Conservation (phyloP, 2,797 vertebrate genomes). For the Dermochelys coriacea region DNA sequence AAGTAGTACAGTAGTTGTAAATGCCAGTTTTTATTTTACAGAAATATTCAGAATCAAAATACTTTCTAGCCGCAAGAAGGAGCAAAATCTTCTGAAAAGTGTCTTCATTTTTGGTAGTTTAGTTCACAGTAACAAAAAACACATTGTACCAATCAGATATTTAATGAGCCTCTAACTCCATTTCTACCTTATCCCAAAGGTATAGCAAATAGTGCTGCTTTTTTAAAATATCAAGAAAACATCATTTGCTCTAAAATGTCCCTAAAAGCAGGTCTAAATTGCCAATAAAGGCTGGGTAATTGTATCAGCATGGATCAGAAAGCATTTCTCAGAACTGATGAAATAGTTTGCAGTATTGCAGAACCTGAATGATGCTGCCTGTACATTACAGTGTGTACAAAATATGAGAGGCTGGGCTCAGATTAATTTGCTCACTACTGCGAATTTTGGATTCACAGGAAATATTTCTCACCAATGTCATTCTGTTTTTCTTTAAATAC, state of each 20-base stretch:
- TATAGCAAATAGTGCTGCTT: conserved; percentile 83
- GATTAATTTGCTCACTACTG: conserved; percentile 76
- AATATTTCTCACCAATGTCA: conserved; percentile 75
- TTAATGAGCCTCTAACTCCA: conserved; percentile 86
- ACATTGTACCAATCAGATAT: conserved; percentile 82
- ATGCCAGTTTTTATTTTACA: conserved; percentile 61
- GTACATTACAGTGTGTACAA: conserved; percentile 65
- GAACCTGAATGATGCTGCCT: conserved; percentile 67
- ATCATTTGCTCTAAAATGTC: conserved; percentile 88
- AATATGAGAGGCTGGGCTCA: conserved; percentile 71
- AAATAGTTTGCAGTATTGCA: conserved; percentile 81
- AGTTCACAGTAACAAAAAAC: conserved; percentile 77
- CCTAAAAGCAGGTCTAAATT: conserved; percentile 89
- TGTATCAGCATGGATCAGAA: conserved; percentile 89
- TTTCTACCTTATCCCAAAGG: conserved; percentile 87
- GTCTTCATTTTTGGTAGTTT: conserved; percentile 72
- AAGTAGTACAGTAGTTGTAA: conserved; percentile 44
- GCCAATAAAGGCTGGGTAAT: conserved; percentile 88
- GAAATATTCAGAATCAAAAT: conserved; percentile 69
- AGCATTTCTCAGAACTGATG: conserved; percentile 86
- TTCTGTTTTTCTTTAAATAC: conserved; percentile 71
- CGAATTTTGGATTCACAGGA: conserved; percentile 78
- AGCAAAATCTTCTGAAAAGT: conserved; percentile 59
- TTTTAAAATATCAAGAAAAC: conserved; percentile 87
- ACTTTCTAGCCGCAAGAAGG: conserved; percentile 29